phyloP scores from a whole-genome alignment of 1,140 invertebrate genomes.

The Paracyclopina nana region DNA sequence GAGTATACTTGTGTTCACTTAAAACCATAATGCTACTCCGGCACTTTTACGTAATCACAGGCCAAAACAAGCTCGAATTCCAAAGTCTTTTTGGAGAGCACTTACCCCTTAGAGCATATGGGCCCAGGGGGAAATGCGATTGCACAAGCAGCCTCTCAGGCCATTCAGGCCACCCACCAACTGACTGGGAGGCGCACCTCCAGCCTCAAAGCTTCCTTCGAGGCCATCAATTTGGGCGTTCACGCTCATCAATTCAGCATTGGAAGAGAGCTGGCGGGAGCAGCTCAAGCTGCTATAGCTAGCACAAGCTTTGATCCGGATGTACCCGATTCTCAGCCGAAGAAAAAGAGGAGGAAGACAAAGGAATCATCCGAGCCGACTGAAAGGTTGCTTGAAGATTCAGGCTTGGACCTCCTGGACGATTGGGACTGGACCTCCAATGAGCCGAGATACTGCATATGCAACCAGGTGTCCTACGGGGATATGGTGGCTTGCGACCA shows the following conservation, averaged over 20 bases:
- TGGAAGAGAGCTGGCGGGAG: constrained; percentile 47
- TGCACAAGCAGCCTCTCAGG: constrained; percentile 81
- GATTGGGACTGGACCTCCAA: constrained; percentile 75
- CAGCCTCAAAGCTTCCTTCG: constrained; percentile 81
- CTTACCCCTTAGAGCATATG: constrained; percentile 44
- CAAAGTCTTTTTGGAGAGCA: too few species aligned
- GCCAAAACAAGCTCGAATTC: too few species aligned
- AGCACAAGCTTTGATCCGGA: constrained; percentile 26
- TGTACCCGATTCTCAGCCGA: constrained; percentile 31
- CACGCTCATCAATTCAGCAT: constrained; percentile 36
- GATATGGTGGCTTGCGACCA: constrained; percentile 99
- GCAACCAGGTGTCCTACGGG: constrained; percentile 93
- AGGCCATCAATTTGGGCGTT: constrained; percentile 42
- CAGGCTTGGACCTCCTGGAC: too few species aligned
- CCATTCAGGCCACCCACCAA: constrained; percentile 86
- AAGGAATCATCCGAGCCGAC: too few species aligned
- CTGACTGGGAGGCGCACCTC: constrained; percentile 81
- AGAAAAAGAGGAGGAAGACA: too few species aligned
- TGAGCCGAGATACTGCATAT: constrained; percentile 88
- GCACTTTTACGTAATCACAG: too few species aligned
- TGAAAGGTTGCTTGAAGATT: too few species aligned
- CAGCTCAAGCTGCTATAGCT: constrained; percentile 53
- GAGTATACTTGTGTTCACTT: too few species aligned
- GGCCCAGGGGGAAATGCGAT: constrained; percentile 65
- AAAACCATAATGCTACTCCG: too few species aligned